These are phyloP conservation scores for Diacarnus erythraeanus DNA, from an alignment of 37 sponge, comb jelly and placozoan species.

Conservation along the genomic window DNA sequence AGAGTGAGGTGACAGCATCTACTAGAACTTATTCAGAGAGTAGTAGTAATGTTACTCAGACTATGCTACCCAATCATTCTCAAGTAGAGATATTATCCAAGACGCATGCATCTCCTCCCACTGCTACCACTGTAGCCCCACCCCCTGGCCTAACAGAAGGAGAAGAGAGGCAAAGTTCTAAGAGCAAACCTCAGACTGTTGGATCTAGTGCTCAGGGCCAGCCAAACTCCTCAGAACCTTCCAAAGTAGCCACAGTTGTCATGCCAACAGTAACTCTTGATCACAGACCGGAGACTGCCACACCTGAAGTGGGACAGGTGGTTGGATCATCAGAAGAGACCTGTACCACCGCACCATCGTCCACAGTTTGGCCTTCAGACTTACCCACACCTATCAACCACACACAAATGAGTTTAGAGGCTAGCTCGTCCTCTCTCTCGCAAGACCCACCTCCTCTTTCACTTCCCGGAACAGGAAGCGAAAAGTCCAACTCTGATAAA, in stretches of 20 bases:
- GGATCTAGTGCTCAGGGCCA: background rate
- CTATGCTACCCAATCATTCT: too few relatives aligned
- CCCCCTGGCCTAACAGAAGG: too few relatives aligned
- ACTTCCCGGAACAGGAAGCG: too few relatives aligned
- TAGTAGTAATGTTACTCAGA: too few relatives aligned
- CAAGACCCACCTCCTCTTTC: background rate
- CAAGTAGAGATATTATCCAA: too few relatives aligned
- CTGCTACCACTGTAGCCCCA: background rate
- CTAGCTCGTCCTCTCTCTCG: background rate
- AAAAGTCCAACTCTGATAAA: background rate
- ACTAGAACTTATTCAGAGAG: too few relatives aligned
- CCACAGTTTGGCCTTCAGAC: background rate
- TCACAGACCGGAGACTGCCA: too few relatives aligned
- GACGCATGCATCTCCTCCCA: background rate
- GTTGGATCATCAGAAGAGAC: background rate
- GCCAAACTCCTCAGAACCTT: background rate
- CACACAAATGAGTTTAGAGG: background rate
- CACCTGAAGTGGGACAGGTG: too few relatives aligned
- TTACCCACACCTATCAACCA: background rate
- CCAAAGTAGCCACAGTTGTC: background rate
- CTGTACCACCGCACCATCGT: background rate
- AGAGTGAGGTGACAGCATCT: too few relatives aligned
- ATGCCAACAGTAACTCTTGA: background rate
- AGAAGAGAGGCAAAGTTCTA: too few relatives aligned
- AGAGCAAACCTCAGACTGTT: too few relatives aligned